Percentiles rank a stretch among this genome's conserved stretches.
These are phyloP conservation scores for Dermochelys coriacea DNA, from an alignment of 2,797 vertebrate species.

Conservation along the genomic window DNA sequence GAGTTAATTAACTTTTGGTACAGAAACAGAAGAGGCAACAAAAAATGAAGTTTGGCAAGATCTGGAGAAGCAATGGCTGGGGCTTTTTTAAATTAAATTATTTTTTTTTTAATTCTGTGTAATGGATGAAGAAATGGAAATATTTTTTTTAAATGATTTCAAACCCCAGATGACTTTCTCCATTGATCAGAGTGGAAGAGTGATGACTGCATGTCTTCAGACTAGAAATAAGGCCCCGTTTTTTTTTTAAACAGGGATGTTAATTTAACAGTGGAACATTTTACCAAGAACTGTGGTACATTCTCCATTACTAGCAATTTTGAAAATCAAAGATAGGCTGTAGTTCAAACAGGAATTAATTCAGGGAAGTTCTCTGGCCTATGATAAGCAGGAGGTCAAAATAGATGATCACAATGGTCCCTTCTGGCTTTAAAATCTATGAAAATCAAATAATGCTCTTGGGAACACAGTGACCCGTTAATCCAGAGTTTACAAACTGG, in stretches of 20 bases:
- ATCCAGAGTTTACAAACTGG: too few species aligned
- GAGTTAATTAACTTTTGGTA: not conserved
- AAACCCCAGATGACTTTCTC: conserved; percentile 27
- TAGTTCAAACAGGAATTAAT: not conserved
- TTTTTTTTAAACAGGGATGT: accelerated
- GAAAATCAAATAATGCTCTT: not conserved
- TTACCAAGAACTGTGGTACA: accelerated
- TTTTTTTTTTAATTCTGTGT: not conserved
- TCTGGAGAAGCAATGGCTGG: not conserved
- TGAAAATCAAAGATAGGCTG: conserved; percentile 12
- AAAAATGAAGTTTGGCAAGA: not conserved
- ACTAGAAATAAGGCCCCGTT: accelerated
- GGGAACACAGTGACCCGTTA: not conserved
- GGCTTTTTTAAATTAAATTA: not conserved
- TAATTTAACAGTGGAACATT: not conserved
- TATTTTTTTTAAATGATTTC: not conserved
- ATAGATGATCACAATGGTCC: not conserved
- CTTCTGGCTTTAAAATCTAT: accelerated
- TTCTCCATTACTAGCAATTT: conserved; percentile 5
- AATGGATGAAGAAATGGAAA: not conserved
- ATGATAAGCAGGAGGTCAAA: not conserved
- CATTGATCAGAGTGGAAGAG: not conserved
- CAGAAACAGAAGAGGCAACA: not conserved
- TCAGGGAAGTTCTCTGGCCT: not conserved
- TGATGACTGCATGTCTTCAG: not conserved